Evolutionary conservation across 2,797 vertebrate species (phyloP), one percentile per base, ranked within the genome.

Genomic region (Thripadectes ignobilis): DNA sequence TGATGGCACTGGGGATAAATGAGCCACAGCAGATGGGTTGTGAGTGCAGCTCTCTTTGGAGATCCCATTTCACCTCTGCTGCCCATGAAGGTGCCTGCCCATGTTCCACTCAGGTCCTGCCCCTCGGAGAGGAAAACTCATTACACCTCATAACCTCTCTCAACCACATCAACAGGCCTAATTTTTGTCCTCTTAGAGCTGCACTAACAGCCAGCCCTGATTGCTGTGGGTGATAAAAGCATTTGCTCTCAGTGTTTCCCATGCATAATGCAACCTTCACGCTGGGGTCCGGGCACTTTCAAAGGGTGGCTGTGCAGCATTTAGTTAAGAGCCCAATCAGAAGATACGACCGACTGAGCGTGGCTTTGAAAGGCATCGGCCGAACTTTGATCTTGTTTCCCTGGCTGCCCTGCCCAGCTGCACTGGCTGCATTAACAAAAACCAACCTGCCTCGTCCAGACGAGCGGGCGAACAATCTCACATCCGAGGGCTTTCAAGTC

Each of bases 261-360:
- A 89, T 81, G 63, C 82, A 86, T 94, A 92, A 93, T 85, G 92
- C 89, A 96, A 55, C 49, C 2, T 71, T 89, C 73, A 59, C 4
- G 5, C 69, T 61, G 54, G 21, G 62, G 68, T 43, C 95, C 12
- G 0, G 63, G 80, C 43, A 10, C 39, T 93, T 94, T 95, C 95
- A 94, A 93, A 96, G 89, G 46, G 69, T 86, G 79, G 76, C 68
- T 85, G 59, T 45, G 67, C 2, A 10, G 82, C 52, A 93, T 89
- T 78, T 80, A 69, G 61, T 92, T 96, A 71, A 96, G 19, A 92
- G 82, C 55, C 85, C 89, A 88, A 45, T 93, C 94, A 94, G 67
- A 92, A 88, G 74, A 90, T 82, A 88, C 0, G 45, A 51, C 30
- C 19, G 52, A 54, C 30, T 12, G 30, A 32, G 0, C 29, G 30